Base-by-base conservation (phyloP, 23 tunicate genomes). In the Diplosoma virens region DNA sequence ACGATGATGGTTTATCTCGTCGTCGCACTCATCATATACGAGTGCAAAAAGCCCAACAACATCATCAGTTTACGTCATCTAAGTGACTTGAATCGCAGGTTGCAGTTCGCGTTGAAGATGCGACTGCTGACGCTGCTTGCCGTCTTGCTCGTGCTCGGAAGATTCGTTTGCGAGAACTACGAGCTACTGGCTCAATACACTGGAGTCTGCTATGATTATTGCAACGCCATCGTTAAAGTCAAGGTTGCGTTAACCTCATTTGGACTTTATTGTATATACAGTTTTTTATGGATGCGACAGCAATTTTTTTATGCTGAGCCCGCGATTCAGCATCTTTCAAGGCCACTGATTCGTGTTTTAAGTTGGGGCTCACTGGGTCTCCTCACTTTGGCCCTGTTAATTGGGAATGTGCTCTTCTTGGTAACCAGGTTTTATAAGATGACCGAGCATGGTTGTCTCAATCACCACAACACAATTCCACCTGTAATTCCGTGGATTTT, bases 241-340 rank as follows among this genome's bases (percentile, higher is more conserved):
- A 87, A 87, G 45, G 32, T 87, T 37, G 64, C 59, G 2, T 32
- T 81, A 16, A 31, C 82, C 29, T 74, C 78, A 1, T 4, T 87
- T 31, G 76, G 48, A 24, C 6, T 87, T 11, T 36, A 56, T 0
- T 47, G 80, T 4, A 52, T 87, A n/a, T 87, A 87, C 73, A 31
- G 46, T 23, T 87, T 81, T 68, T 32, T 87, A 17, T 87, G 95
- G 95, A 76, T 66, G 21, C 47, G 87, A 5, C 95, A 87, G 70
- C 76, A 78, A 20, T 82, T 87, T 33, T 81, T 77, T 47, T 87
- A 87, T 56, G 32, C 82, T 17, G 80, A 87, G 30, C 76, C 81
- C 17, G 59, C 82, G 7, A 87, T 87, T 82, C 35, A 37, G 34
- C 95, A 87, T 59, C 66, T 87, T 14, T 72, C 95, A 0, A 47